A percentile compares a stretch with the other conserved stretches of the same genome.
Evolutionary conservation across 2,113 vertebrate species (phyloP).

Genomic region (Pluvialis apricaria): DNA sequence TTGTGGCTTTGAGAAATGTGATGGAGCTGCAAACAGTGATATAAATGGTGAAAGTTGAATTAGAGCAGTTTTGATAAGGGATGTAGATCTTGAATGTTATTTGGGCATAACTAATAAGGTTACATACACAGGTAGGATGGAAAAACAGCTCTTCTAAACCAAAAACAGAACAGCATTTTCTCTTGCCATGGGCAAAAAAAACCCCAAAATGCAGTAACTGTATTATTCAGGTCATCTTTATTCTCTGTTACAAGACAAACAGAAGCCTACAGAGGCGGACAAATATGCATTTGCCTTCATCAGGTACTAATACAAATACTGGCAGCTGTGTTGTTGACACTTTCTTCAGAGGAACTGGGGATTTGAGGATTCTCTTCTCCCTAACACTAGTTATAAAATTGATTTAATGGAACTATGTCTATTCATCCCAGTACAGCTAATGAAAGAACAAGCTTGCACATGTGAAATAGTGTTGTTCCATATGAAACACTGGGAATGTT

Average conservation of each 20-base stretch:
- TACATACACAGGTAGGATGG: not conserved
- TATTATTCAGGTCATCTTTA: not conserved
- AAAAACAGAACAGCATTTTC: not conserved
- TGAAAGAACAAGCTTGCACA: not conserved
- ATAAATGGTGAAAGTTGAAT: not conserved
- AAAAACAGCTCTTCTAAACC: not conserved
- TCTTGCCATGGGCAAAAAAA: not conserved
- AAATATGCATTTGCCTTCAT: not conserved
- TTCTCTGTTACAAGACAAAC: not conserved
- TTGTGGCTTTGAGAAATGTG: not conserved
- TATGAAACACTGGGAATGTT: not conserved
- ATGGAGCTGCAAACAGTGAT: not conserved
- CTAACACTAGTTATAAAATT: not conserved
- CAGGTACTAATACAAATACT: not conserved
- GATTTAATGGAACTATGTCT: not conserved
- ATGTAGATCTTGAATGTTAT: not conserved
- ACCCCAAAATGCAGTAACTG: not conserved
- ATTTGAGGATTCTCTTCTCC: not conserved
- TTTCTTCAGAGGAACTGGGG: not conserved
- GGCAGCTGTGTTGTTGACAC: not conserved
- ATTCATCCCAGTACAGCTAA: fast-evolving
- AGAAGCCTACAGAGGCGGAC: not conserved
- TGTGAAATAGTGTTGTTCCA: not conserved
- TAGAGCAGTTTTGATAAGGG: not conserved
- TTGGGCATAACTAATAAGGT: not conserved